Evolutionary conservation across 2,888 invertebrate genomes (phyloP).

Genomic region (Phyllotreta cruciferae): DNA sequence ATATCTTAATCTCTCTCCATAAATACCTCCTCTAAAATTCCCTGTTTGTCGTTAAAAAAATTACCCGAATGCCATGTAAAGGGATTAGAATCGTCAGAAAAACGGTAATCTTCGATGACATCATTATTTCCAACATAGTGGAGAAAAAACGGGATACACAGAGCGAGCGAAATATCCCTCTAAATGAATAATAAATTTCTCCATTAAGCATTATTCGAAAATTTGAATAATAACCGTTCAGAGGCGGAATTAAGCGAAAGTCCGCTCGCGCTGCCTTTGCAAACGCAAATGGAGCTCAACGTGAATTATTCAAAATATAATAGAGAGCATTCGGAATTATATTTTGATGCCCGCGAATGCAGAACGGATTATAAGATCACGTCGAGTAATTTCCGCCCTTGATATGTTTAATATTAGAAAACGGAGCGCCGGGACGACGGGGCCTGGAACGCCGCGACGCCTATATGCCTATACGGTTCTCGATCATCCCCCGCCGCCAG

Average conservation of each 20-base stretch:
- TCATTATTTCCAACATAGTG: background rate
- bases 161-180: slow-evolving; percentile 12
- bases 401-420: slow-evolving; percentile 49
- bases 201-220: slow-evolving; percentile 33
- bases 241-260: slow-evolving; percentile 30
- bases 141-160: slow-evolving; percentile 14
- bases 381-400: slow-evolving; percentile 51
- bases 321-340: slow-evolving; percentile 41
- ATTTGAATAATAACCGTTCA: slow-evolving; percentile 39
- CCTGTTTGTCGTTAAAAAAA: background rate
- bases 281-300: slow-evolving; percentile 28
- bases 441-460: slow-evolving; percentile 19
- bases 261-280: slow-evolving; percentile 35
- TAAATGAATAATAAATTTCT: slow-evolving; percentile 36
- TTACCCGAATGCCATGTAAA: slow-evolving; percentile 1
- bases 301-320: slow-evolving; percentile 43
- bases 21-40: no score
- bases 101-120: slow-evolving; percentile 17
- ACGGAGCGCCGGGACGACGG: slow-evolving; percentile 30
- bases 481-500: slow-evolving; percentile 13
- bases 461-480: slow-evolving; percentile 5
- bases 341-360: slow-evolving; percentile 40
- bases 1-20: no score
- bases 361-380: slow-evolving; percentile 47
- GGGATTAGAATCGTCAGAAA: slow-evolving; percentile 11